Base-by-base conservation (phyloP, 2,888 invertebrate genomes). In the Terebella lapidaria region DNA sequence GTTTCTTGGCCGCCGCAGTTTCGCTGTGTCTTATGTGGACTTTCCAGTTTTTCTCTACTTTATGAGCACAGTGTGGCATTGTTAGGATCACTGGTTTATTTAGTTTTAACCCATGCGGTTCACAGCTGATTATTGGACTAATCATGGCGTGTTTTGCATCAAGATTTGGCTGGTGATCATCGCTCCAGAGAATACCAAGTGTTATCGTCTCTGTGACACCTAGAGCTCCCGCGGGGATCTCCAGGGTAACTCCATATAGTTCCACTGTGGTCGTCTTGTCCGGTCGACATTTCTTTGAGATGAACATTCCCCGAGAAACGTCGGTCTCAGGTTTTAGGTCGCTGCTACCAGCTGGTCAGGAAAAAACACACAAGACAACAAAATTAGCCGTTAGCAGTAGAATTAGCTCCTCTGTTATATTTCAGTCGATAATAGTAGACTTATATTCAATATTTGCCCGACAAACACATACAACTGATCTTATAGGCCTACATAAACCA, bases 11-110 rank as follows among this genome's bases (percentile, higher is more conserved):
- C 10, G 42, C 10, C 10, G 42, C 42, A n/a, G 42, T 35, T 49
- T 49, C 49, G 24, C 49, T 49, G 15, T 22, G 10, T 24, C 15
- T n/a, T 24, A 22, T 22, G 49, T 10, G 5, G 5, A 49, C 15
- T 5, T 10, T 49, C 49, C 49, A 49, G 10, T 49, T 24, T 10
- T 10, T n/a, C 15, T 20, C 18, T 24, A 49, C 49, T 15, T 49
- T 22, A 49, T 5, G 18, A 10, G 49, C 49, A 22, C 49, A 49
- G 49, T 49, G 49, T n/a, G 49, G 49, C n/a, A 49, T n/a, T n/a
- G n/a, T 10, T 22, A 49, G 24, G 15, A 10, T 49, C 5, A 5
- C 15, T 10, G 18, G 24, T 49, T 22, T 49, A 5, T 20, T 15
- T 22, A 49, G 24, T 10, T 22, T 10, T 15, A 49, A 24, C 5